Conservation (phyloP, 2,113 vertebrate genomes). For the Gambusia holbrooki region DNA sequence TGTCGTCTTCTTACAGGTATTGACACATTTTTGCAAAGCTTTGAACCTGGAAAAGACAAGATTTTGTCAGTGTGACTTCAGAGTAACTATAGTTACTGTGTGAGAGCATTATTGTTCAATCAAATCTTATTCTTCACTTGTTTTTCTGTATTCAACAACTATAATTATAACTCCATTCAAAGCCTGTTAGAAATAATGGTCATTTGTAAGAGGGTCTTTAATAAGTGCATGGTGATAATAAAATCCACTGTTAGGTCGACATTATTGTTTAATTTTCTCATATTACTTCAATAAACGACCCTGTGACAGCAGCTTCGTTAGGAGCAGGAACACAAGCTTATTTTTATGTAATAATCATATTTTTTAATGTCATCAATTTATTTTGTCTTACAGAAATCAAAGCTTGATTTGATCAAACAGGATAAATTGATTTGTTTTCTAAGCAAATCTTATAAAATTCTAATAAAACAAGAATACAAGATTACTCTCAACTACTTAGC, state of each 20-base stretch:
- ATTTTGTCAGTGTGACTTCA: slow-evolving; percentile 32
- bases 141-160: slow-evolving; percentile 1
- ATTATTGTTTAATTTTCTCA: neutral
- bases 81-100: slow-evolving; percentile 30
- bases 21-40: slow-evolving; percentile 67
- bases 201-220: neutral
- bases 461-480: neutral
- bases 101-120: slow-evolving; percentile 25
- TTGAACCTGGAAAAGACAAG: slow-evolving; percentile 68
- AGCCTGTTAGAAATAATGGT: neutral
- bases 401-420: neutral
- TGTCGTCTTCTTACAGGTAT: slow-evolving; percentile 69
- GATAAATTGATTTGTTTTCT: neutral
- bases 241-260: neutral
- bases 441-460: neutral
- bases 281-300: neutral
- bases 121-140: slow-evolving; percentile 1
- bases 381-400: neutral
- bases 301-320: neutral
- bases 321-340: neutral
- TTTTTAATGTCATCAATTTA: neutral
- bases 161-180: neutral
- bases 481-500: no score
- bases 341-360: neutral
- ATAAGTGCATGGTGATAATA: no score